These are phyloP conservation scores for Ditylenchus weischeri DNA, from an alignment of 2,888 invertebrate species.

Conservation along the genomic window DNA sequence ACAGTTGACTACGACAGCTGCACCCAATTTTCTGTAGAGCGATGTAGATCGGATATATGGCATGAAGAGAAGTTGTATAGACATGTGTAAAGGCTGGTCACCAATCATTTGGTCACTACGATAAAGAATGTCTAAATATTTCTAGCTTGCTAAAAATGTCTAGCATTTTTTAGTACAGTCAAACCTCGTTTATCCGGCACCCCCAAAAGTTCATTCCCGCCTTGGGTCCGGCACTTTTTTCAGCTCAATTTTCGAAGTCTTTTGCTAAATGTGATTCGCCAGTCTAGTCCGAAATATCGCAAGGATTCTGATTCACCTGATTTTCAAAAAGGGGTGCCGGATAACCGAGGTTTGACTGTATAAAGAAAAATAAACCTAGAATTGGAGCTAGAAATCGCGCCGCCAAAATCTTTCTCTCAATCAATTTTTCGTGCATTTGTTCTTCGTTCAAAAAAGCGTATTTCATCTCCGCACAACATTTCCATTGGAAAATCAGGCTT, in stretches of 20 bases:
- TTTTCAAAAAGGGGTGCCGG: no score
- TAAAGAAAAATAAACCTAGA: constrained; percentile 28
- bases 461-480: constrained; percentile 37
- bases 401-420: constrained; percentile 49
- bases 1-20: constrained; percentile 43
- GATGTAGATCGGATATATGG: constrained; percentile 44
- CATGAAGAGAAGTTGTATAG: constrained; percentile 45
- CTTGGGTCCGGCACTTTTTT: no score
- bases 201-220: no score
- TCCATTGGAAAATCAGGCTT: constrained; percentile 20
- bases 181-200: no score
- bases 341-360: no score
- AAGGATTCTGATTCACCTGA: no score
- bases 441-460: constrained; percentile 36
- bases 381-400: constrained; percentile 52
- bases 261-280: no score
- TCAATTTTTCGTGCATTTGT: constrained; percentile 41
- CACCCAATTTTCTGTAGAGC: constrained; percentile 47
- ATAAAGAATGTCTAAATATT: constrained; percentile 24
- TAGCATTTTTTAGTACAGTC: no score
- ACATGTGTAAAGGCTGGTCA: constrained; percentile 35
- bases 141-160: background rate
- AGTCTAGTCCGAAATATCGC: no score
- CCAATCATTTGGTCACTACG: constrained; percentile 13
- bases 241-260: no score